A percentile compares a stretch with the other conserved stretches of the same genome.
phyloP scores from a whole-genome alignment of 2,888 invertebrate genomes.

The Seira musarum region DNA sequence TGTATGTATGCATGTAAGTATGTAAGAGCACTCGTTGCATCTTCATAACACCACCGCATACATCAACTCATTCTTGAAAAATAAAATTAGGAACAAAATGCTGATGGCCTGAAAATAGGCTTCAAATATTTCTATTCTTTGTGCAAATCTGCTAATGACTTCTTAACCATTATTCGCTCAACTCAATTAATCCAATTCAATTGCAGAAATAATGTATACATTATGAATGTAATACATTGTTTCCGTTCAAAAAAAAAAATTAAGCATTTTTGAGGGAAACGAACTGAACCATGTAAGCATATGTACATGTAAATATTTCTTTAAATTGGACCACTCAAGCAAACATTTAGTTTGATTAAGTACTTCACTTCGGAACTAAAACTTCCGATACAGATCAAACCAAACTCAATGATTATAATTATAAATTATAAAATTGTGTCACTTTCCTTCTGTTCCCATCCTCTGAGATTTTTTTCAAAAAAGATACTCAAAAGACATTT shows the following conservation, averaged over 20 bases:
- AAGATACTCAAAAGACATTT: no score
- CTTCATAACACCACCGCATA: no score
- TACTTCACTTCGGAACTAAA: neutral
- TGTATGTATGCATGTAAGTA: no score
- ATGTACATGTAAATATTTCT: no score
- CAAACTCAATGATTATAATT: no score
- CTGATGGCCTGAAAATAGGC: slow-evolving; percentile 49
- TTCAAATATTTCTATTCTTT: neutral
- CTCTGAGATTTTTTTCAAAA: no score
- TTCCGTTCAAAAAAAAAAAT: no score
- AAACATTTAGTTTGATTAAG: no score
- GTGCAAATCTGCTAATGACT: neutral
- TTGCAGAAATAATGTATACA: slow-evolving; percentile 13
- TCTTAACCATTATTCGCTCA: neutral
- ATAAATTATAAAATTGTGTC: neutral
- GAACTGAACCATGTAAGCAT: slow-evolving; percentile 17
- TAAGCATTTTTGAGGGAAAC: slow-evolving; percentile 16
- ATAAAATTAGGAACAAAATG: slow-evolving; percentile 43
- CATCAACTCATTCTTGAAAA: no score
- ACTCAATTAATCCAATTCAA: slow-evolving; percentile 12
- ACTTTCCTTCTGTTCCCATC: neutral
- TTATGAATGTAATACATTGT: neutral
- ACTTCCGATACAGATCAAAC: neutral
- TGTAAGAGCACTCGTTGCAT: no score
- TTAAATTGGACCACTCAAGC: no score